Percentiles rank a stretch among this genome's conserved stretches.
These are phyloP conservation scores for Arrhamphus sclerolepis DNA, from an alignment of 2,797 vertebrate genomes.

Conservation along the genomic window DNA sequence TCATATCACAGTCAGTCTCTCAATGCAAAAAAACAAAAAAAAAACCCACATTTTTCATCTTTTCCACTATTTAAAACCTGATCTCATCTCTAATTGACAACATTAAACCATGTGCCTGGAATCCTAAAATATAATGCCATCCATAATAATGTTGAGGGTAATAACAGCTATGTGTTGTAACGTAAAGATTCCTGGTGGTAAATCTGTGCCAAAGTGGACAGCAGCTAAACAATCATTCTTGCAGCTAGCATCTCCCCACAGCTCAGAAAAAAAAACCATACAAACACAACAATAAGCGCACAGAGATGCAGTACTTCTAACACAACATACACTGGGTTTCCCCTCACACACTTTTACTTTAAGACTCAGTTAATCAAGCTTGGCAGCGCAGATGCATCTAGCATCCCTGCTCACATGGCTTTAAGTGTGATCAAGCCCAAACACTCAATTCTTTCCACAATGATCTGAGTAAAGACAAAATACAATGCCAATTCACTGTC, in stretches of 20 bases:
- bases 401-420: constrained; percentile 14
- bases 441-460: constrained; percentile 12
- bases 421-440: constrained; percentile 11
- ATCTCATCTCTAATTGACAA: no score
- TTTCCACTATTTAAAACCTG: no score
- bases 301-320: constrained; percentile 13
- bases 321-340: constrained; percentile 15
- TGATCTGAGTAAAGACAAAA: constrained; percentile 4
- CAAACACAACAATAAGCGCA: constrained; percentile 64
- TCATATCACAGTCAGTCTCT: no score
- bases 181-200: not conserved
- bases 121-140: no score
- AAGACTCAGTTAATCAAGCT: constrained; percentile 43
- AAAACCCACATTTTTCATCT: no score
- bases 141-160: constrained; percentile 30
- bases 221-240: constrained; percentile 8
- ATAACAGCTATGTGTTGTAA: not conserved
- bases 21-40: no score
- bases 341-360: constrained; percentile 25
- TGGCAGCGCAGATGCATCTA: constrained; percentile 49
- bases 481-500: constrained; percentile 15
- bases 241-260: constrained; percentile 20
- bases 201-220: constrained; percentile 7
- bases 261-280: constrained; percentile 7
- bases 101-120: no score